Evolutionary conservation across 2,113 vertebrate genomes (phyloP).

Genomic region (Cephalophus harveyi): DNA sequence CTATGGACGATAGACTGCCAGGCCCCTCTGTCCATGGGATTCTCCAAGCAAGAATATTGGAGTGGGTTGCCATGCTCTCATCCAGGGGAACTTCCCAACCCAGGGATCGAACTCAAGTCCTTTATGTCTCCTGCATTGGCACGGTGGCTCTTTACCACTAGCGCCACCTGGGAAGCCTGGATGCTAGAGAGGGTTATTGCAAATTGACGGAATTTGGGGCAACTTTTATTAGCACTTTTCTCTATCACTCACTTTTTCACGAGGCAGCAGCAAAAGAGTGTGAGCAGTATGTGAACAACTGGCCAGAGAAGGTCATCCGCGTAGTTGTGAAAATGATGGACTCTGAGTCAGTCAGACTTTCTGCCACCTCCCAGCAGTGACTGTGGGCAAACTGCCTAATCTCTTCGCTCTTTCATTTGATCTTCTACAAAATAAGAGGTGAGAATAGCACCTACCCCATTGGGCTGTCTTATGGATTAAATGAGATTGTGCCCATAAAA

Average conservation of each 20-base stretch:
- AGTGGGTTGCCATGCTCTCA: not conserved
- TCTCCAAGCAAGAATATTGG: not conserved
- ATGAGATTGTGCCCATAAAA: not conserved
- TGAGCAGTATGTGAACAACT: not conserved
- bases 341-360: not conserved
- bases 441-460: not conserved
- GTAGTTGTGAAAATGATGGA: not conserved
- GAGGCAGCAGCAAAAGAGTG: not conserved
- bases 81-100: not conserved
- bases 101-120: not conserved
- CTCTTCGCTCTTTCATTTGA: not conserved
- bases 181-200: not conserved
- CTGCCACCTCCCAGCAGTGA: not conserved
- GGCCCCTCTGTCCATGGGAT: not conserved
- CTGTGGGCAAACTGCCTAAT: not conserved
- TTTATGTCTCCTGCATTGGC: not conserved
- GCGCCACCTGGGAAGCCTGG: not conserved
- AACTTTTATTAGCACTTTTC: not conserved
- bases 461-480: not conserved
- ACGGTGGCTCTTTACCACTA: not conserved
- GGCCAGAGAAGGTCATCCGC: not conserved
- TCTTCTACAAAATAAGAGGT: not conserved
- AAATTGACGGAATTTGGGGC: fast-evolving
- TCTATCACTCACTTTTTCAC: not conserved
- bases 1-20: not conserved